Evolutionary conservation across 2,888 invertebrate species (phyloP), one percentile per base, ranked within the genome.

Genomic region (Stenodema calcarata): DNA sequence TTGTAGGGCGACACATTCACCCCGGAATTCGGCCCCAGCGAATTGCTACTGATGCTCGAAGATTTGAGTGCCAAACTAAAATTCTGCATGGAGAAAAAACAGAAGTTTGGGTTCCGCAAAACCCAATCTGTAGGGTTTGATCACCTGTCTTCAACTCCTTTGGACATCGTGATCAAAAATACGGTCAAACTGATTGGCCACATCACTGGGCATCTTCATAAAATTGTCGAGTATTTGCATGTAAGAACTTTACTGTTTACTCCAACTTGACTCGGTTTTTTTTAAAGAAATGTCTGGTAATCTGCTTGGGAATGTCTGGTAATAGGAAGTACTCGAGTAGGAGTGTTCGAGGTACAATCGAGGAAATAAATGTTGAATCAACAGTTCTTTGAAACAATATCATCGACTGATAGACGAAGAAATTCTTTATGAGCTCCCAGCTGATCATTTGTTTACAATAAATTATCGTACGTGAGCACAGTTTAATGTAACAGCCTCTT

Each of bases 51-150:
- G 88, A 89, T 92, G 42, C 90, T 95, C 81, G 92, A 93, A 76
- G 95, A 95, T 90, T 91, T 94, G 75, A 92, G 93, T 11, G 90
- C 90, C 3, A 95, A 95, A 91, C 89, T 95, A 54, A 91, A 92
- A 44, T 91, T 91, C 88, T 89, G 90, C 16, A 89, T 92, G 12
- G 88, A 90, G 9, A 88, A 90, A 88, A 90, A 89, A 76, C 87
- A 87, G n/a, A 84, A 84, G 28, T 41, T 69, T 73, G 75, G 86
- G 0, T 81, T 81, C 14, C 69, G 70, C 0, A 84, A 87, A 28
- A 50, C 73, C 7, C 42, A 27, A 7, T 16, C 81, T 0, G 73
- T 69, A 1, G 89, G 89, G 9, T 89, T 89, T 87, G 89, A 89
- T 54, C 88, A 88, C 73, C 84, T 90, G 70, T 88, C 89, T n/a